These are phyloP conservation scores for Motacilla tschutschensis DNA, from an alignment of 2,113 vertebrate genomes.

Conservation along the genomic window DNA sequence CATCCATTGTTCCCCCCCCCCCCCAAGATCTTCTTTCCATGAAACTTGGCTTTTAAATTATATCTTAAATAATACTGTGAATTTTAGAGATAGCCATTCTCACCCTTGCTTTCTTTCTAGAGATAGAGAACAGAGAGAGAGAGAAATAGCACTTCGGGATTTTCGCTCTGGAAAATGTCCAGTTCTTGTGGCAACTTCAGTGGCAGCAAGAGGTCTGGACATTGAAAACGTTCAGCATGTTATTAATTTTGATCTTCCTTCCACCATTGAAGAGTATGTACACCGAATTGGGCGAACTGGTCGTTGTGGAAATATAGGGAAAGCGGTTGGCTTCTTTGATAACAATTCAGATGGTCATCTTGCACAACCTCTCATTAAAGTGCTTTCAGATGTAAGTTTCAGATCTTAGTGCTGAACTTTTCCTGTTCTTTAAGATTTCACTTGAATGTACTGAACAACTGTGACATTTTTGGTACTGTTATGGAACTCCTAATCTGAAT, in stretches of 20 bases:
- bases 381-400: conserved; percentile 86
- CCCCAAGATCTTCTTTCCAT: accelerated
- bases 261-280: conserved; percentile 89
- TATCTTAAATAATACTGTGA: neutral
- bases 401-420: neutral
- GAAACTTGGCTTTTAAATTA: neutral
- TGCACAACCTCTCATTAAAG: conserved; percentile 79
- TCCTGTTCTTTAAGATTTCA: neutral
- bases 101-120: conserved; percentile 60
- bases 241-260: conserved; percentile 92
- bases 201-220: conserved; percentile 91
- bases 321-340: conserved; percentile 89
- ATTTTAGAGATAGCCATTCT: neutral
- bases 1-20: accelerated
- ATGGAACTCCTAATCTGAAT: neutral
- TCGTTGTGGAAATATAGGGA: conserved; percentile 90
- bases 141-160: conserved; percentile 84
- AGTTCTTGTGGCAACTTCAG: conserved; percentile 91
- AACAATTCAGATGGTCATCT: conserved; percentile 70
- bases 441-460: neutral
- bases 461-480: neutral
- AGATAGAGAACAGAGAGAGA: conserved; percentile 88
- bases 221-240: conserved; percentile 93
- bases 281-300: conserved; percentile 94
- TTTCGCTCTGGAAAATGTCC: conserved; percentile 87